Conservation (phyloP, 2,113 vertebrate species). For the Coregonus clupeaformis region DNA sequence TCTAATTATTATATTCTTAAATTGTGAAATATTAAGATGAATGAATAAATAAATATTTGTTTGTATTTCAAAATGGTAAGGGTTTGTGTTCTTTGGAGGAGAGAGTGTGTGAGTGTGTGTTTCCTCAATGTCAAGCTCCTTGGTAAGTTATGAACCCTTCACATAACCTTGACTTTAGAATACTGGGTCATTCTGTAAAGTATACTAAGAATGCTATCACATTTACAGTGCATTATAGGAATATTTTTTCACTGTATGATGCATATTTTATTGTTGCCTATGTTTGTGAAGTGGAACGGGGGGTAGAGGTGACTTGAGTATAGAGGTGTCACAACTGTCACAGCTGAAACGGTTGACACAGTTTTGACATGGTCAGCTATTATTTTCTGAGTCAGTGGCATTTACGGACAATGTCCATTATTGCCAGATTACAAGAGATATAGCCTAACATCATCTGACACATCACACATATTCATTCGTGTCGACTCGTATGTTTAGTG, state of each 20-base stretch:
- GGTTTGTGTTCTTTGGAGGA: background rate
- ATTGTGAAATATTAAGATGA: background rate
- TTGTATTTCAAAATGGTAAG: background rate
- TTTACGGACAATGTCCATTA: background rate
- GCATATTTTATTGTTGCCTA: background rate
- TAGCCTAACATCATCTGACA: background rate
- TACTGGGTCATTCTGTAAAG: background rate
- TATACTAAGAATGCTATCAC: background rate
- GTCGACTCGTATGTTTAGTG: too few relatives aligned
- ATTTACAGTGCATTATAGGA: background rate
- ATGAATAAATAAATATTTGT: background rate
- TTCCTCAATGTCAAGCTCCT: background rate
- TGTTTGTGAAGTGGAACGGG: background rate
- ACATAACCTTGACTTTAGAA: background rate
- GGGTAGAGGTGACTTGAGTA: background rate
- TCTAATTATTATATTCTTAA: background rate
- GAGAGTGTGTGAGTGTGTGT: background rate
- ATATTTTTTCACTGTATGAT: background rate
- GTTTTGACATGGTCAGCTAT: background rate
- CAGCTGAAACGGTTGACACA: background rate
- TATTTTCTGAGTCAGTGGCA: background rate
- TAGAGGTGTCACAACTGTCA: background rate
- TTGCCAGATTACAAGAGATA: background rate
- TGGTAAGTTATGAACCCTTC: background rate
- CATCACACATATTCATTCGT: background rate